Percentiles rank a stretch among this genome's conserved stretches.
phyloP scores from a whole-genome alignment of 2,113 vertebrate species.

The Lagenorhynchus albirostris region DNA sequence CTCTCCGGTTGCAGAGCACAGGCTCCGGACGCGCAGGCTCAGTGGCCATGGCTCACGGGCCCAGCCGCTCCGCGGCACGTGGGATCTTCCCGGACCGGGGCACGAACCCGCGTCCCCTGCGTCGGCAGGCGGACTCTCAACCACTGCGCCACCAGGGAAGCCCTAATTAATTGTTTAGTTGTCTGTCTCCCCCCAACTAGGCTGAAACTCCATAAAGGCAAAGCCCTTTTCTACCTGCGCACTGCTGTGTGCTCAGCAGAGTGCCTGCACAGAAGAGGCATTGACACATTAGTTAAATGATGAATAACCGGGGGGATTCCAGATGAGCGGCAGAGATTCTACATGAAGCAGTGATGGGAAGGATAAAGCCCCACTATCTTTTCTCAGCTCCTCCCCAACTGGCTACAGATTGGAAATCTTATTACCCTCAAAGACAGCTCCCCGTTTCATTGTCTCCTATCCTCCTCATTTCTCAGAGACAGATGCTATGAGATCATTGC shows the following conservation, averaged over 20 bases:
- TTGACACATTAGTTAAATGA: not conserved
- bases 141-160: too few relatives aligned
- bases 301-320: not conserved
- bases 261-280: not conserved
- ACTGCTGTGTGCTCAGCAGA: not conserved
- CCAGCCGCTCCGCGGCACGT: too few relatives aligned
- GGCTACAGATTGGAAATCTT: not conserved
- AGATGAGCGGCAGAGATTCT: not conserved
- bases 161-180: too few relatives aligned
- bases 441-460: not conserved
- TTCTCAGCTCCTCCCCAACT: not conserved
- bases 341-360: not conserved
- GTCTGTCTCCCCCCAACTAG: not conserved
- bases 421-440: not conserved
- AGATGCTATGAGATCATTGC: not conserved
- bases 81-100: too few relatives aligned
- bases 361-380: not conserved
- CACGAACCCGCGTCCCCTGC: too few relatives aligned
- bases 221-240: not conserved
- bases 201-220: not conserved
- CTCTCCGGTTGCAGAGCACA: too few relatives aligned
- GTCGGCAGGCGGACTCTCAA: too few relatives aligned
- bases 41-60: too few relatives aligned
- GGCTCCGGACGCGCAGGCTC: too few relatives aligned
- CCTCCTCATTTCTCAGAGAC: not conserved